Base-by-base conservation (phyloP, 2,113 vertebrate genomes). In the Crotalus helleri region DNA sequence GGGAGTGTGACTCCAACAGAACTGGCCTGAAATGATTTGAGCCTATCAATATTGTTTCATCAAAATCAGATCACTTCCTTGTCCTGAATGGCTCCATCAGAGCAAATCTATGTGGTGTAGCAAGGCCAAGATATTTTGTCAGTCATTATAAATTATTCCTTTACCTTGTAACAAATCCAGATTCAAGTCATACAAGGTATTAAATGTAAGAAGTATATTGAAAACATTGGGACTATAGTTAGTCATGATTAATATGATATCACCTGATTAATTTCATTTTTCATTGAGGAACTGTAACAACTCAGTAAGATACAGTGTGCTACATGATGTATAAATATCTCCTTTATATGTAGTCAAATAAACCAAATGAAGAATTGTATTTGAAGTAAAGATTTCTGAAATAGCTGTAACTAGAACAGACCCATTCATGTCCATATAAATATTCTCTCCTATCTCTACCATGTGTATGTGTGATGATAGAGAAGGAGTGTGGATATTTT, bases 351-450 rank as follows among this genome's bases (percentile, higher is more conserved):
- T 85, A 86, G 39, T 46, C 44, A 33, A 90, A 59, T 61, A 24
- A 93, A 26, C 57, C 46, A 87, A 86, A 29, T 90, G 7, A 51
- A 64, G 21, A 90, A 90, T 19, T 17, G 19, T 5, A 11, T 64
- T 17, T 59, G 2, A 0, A n/a, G 0, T 1, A n/a, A 74, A 12
- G 29, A 4, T 1, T 8, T 86, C 5, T 26, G 26, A 46, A 69
- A 39, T 4, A 21, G 81, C 87, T 85, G 59, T 4, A 3, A 3
- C 58, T 12, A 39, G 33, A 51, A 92, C n/a, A 85, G 81, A 33
- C 0, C n/a, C 46, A 1, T 81, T 81, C 33, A 39, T 39, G 19
- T 2, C 2, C 17, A 39, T 33, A 81, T 81, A 81, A 81, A 39
- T 81, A 81, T 3, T 74, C 39, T 49, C 5, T 4, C 39, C 19